phyloP scores from a whole-genome alignment of 64 coral and sea anemone genomes.

The Anthopleura sola region DNA sequence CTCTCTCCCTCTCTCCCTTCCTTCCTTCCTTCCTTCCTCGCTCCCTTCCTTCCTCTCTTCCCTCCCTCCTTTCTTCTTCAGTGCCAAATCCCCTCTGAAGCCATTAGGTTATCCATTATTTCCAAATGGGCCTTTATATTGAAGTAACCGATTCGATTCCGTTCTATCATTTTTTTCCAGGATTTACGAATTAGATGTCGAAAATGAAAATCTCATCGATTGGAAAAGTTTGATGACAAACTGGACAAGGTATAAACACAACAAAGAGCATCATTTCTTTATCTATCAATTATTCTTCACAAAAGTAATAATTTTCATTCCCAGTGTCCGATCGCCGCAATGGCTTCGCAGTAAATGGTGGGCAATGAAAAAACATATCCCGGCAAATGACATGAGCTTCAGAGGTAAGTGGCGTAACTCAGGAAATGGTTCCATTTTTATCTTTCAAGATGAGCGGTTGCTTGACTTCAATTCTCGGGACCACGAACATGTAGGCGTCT shows the following conservation, averaged over 20 bases:
- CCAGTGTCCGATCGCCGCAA: slow-evolving; percentile 87
- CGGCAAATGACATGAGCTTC: slow-evolving; percentile 50
- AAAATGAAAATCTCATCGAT: slow-evolving; percentile 88
- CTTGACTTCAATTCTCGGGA: too few relatives aligned
- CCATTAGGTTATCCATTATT: too few relatives aligned
- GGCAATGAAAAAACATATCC: slow-evolving; percentile 94
- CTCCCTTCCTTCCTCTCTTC: too few relatives aligned
- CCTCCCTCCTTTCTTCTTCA: too few relatives aligned
- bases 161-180: slow-evolving; percentile 16
- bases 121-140: too few relatives aligned
- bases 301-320: neutral
- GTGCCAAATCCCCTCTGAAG: too few relatives aligned
- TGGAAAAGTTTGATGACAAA: slow-evolving; percentile 78
- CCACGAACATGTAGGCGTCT: too few relatives aligned
- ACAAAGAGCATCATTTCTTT: neutral
- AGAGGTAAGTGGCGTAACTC: slow-evolving; percentile 34
- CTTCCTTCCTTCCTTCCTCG: too few relatives aligned
- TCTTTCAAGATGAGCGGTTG: too few relatives aligned
- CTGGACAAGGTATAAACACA: slow-evolving; percentile 67
- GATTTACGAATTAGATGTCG: slow-evolving; percentile 75
- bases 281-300: too few relatives aligned
- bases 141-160: too few relatives aligned
- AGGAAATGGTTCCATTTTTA: too few relatives aligned
- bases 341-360: slow-evolving; percentile 99
- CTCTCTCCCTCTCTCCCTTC: neutral